Base-by-base conservation (phyloP, 2,888 invertebrate species). In the Cheilosia soror region DNA sequence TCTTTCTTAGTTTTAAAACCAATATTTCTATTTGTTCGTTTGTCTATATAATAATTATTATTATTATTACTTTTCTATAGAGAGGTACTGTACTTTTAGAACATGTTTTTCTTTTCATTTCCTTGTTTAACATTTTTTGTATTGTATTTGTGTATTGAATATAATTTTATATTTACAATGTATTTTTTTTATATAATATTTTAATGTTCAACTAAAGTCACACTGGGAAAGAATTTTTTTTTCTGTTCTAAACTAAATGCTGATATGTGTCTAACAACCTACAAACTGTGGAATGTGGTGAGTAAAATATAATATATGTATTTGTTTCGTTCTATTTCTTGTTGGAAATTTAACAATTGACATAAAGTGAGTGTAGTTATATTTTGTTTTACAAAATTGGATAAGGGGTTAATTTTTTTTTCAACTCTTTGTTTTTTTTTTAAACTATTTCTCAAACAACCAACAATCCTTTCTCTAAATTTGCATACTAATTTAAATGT, bases 241-340 rank as follows among this genome's bases (percentile, higher is more conserved):
- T 63, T 53, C 33, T 55, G 65, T 11, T 69, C 60, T 53, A 47
- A 73, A 47, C 65, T 44, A 60, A 69, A 84, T 85, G 71, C 71
- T 85, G 85, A 85, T 85, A 85, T 85, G 85, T 85, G 66, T 81
- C 85, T 85, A 81, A 81, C 85, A 85, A 85, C 85, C 85, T 85
- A 85, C 81, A 69, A 77, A 76, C 55, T 68, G 37, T 37, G 85
- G 71, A 88, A 88, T 86, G 58, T 87, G 77, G 83, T 87, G 87
- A 87, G 72, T 68, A 76, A 77, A 62, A 27, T 83, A 72, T 81
- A 68, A 55, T 57, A 49, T 65, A 25, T 37, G 42, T 37, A 53
- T 80, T 63, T 40, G 31, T 66, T 63, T 80, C 71, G 42, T 77
- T 71, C 63, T 69, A 69, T 73, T 83, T 69, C 65, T 37, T 77